Conservation (phyloP, 2,888 invertebrate genomes). For the Drosophila nr. perissopoda region DNA sequence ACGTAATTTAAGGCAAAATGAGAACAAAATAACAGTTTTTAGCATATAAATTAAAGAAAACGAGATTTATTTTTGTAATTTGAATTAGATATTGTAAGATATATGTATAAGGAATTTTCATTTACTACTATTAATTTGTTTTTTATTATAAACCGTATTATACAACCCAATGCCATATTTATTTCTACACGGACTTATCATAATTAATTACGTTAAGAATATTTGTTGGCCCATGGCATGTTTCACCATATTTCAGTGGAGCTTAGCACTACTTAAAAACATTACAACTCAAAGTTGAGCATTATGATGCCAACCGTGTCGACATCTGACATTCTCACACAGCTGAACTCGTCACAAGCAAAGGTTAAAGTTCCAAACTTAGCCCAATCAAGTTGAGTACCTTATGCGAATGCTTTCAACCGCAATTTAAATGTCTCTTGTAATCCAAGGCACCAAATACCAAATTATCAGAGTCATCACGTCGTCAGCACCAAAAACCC, state of each 20-base stretch:
- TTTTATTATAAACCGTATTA: not conserved
- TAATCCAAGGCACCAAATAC: slow-evolving; percentile 21
- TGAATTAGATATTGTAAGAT: too few species aligned
- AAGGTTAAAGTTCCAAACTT: slow-evolving; percentile 21
- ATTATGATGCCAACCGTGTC: not conserved
- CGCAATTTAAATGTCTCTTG: slow-evolving; percentile 33
- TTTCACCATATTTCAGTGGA: slow-evolving; percentile 5
- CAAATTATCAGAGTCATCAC: slow-evolving; percentile 49
- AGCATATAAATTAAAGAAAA: not conserved
- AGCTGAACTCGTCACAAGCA: not conserved
- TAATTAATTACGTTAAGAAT: not conserved
- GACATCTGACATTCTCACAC: slow-evolving; percentile 20
- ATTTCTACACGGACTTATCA: not conserved
- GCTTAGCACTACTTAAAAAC: slow-evolving; percentile 5
- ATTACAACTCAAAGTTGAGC: slow-evolving; percentile 6
- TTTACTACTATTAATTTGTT: too few species aligned
- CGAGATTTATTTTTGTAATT: too few species aligned
- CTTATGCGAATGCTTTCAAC: slow-evolving; percentile 2
- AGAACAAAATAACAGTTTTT: not conserved
- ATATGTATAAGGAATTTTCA: too few species aligned
- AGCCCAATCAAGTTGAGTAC: slow-evolving; percentile 17
- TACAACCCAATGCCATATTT: not conserved
- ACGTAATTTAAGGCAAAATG: not conserved
- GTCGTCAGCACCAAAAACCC: slow-evolving; percentile 24
- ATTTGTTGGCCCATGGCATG: not conserved